These are phyloP conservation scores for Tragelaphus imberbis DNA, from an alignment of 2,113 vertebrate species.

Conservation along the genomic window DNA sequence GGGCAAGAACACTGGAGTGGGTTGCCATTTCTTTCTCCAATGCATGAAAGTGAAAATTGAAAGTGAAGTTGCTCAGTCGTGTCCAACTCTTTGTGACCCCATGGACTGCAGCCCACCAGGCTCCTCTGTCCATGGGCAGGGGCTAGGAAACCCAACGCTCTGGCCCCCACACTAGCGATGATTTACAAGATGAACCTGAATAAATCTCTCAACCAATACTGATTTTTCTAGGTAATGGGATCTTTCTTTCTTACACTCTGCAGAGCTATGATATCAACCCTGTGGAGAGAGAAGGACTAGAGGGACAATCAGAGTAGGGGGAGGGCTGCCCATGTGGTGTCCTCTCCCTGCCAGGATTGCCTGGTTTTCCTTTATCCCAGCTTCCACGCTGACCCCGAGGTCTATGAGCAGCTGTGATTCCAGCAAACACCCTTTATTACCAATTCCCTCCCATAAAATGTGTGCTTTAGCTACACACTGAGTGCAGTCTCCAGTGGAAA, in stretches of 20 bases:
- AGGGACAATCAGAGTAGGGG: neutral
- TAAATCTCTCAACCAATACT: neutral
- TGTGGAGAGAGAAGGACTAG: neutral
- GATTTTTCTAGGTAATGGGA: neutral
- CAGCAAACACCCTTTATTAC: neutral
- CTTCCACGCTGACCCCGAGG: neutral
- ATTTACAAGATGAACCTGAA: neutral
- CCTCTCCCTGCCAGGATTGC: neutral
- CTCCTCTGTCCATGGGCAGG: neutral
- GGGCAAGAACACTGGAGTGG: too few relatives aligned
- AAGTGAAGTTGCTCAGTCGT: too few relatives aligned
- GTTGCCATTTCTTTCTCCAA: too few relatives aligned
- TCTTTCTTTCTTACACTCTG: neutral
- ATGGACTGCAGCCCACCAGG: too few relatives aligned
- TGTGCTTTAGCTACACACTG: neutral
- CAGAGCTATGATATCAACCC: neutral
- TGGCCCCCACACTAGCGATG: neutral
- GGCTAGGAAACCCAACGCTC: neutral
- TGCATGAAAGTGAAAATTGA: too few relatives aligned
- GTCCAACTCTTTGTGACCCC: too few relatives aligned
- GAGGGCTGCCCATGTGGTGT: neutral
- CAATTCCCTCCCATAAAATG: neutral
- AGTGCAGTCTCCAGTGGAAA: neutral
- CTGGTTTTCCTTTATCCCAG: neutral
- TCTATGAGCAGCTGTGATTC: neutral